Evolutionary conservation across 2,888 invertebrate species (phyloP), one percentile per base, ranked within the genome.

Genomic region (Thecophora atra): DNA sequence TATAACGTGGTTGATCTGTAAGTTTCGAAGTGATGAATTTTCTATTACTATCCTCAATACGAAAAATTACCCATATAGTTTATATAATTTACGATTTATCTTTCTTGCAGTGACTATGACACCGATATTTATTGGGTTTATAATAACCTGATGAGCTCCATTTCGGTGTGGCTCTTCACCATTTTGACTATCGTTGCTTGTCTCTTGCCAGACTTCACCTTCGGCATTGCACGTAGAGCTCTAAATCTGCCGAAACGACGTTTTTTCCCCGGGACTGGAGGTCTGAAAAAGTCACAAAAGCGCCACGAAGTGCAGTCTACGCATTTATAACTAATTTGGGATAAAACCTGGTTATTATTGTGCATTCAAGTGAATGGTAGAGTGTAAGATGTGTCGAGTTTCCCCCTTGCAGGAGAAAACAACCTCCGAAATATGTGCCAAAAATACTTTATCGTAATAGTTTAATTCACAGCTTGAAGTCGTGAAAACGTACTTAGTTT

Each of bases 1-100:
- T 93, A 92, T 82, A 90, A 91, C 0, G 77, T 88, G 0, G 75
- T 91, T 26, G 80, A 89, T 76, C 69, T 88, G 92, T 92, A 84
- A 91, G 92, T 89, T 37, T 54, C 68, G 47, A 19, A 21, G 4
- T 2, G 8, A 54, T 30, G 24, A n/a, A 2, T n/a, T n/a, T n/a
- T n/a, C n/a, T n/a, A n/a, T n/a, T n/a, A n/a, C n/a, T n/a, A n/a
- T n/a, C n/a, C n/a, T n/a, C n/a, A n/a, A n/a, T n/a, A n/a, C n/a
- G n/a, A n/a, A n/a, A n/a, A n/a, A n/a, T n/a, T n/a, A n/a, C n/a
- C n/a, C 11, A 37, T 37, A 2, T 37, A 6, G 7, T 2, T 37
- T 37, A 37, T 8, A 37, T 37, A 37, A 37, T 2, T 37, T 37
- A 11, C n/a, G n/a, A 1, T 37, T 37, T 37, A 1, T 37, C 37